Evolutionary conservation across 2,797 vertebrate genomes (phyloP), one percentile per base, ranked within the genome.

Genomic region (Borostomias antarcticus): DNA sequence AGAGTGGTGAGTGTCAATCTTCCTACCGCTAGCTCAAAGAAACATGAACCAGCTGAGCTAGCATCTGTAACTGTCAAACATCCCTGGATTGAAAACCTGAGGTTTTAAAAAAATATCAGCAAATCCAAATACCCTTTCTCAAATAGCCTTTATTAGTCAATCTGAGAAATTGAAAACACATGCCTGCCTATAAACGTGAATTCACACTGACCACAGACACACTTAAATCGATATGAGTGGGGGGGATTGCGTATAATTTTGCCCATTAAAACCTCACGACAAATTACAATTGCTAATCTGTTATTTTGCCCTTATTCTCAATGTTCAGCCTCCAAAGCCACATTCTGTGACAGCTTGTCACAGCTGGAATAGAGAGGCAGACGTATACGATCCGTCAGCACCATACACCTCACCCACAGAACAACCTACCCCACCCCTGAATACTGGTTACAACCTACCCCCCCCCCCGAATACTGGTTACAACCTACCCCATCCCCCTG

Each of bases 251-350:
- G 15, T 76, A 80, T 83, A 84, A 89, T 87, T 82, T 80, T 25
- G 32, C 64, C 82, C 87, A 83, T 90, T 91, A 86, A 87, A 89
- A 88, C 86, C 82, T 87, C 86, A 84, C 73, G 83, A 89, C 87
- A 91, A 90, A 92, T 92, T 89, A 90, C 74, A 84, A 73, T 70
- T 66, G 82, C 77, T 90, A 90, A 92, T 91, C 89, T 90, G 88
- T 89, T 89, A 86, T 89, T 90, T 52, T 88, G 85, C 75, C 82
- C 82, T 88, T 75, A 37, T 76, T 77, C 74, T 74, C 75, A 69
- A 59, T 3, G 60, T 71, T 76, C 75, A 50, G 62, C 72, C 71
- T 66, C n/a, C 73, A 69, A 71, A 80, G 69, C 71, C 76, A 68
- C 75, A 68, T 56, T 23, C 70, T 70, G 30, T 66, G 76, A 81